Percentiles rank a stretch among this genome's conserved stretches.
These are phyloP conservation scores for Scaptomyza montana DNA, from an alignment of 1,140 invertebrate genomes.

Conservation along the genomic window DNA sequence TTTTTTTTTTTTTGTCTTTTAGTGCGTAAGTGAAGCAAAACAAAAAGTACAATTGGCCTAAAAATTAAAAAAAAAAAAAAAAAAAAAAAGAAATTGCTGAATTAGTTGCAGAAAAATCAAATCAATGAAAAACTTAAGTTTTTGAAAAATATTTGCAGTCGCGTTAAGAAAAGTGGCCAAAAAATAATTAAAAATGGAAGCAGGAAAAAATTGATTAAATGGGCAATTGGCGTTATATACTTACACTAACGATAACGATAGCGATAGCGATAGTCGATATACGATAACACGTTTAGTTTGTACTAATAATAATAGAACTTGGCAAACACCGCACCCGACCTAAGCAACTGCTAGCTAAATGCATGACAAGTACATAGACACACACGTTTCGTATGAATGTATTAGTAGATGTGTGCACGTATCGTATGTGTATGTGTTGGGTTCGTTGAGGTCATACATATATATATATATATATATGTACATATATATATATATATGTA, in stretches of 20 bases:
- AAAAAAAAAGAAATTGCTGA: slow-evolving; percentile 70
- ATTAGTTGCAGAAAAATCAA: slow-evolving; percentile 68
- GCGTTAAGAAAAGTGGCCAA: slow-evolving; percentile 46
- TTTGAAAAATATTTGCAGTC: slow-evolving; percentile 46
- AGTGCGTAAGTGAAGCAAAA: slow-evolving; percentile 20
- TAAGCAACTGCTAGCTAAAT: slow-evolving; percentile 51
- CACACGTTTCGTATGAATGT: background rate
- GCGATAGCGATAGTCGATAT: slow-evolving; percentile 12
- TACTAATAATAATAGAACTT: slow-evolving; percentile 41
- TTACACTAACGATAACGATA: slow-evolving; percentile 16
- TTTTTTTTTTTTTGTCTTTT: slow-evolving; percentile 28
- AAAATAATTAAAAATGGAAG: slow-evolving; percentile 1
- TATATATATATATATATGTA: too few relatives aligned
- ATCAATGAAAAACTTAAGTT: slow-evolving; percentile 58
- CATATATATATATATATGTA: slow-evolving; percentile 1
- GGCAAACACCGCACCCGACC: slow-evolving; percentile 55
- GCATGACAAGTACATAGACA: slow-evolving; percentile 37
- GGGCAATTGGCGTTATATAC: slow-evolving; percentile 17
- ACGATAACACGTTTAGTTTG: slow-evolving; percentile 33
- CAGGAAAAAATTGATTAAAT: background rate
- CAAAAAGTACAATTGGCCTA: slow-evolving; percentile 45
- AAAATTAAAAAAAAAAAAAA: slow-evolving; percentile 20
- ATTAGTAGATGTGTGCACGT: background rate
- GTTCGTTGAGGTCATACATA: slow-evolving; percentile 14
- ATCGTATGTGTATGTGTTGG: too few relatives aligned